Base-by-base conservation (phyloP, 2,888 invertebrate genomes). In the Tiphia femorata region DNA sequence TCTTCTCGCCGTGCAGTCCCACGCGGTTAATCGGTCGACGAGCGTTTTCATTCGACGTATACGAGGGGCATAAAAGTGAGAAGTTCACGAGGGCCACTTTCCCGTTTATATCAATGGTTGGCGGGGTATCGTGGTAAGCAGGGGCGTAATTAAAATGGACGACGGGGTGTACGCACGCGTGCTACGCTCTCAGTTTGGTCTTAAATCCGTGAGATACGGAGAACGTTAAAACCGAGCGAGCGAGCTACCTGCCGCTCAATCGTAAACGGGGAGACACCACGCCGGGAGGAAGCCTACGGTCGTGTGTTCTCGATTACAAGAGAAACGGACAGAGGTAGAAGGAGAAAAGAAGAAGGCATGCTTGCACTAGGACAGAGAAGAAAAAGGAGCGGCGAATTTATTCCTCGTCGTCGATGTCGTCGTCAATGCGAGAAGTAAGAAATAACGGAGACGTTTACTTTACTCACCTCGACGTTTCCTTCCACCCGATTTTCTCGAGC, bases 141-240 rank as follows among this genome's bases (percentile, higher is more conserved):
- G 51, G 27, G 23, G 20, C 33, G 51, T 52, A 51, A 56, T 38
- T 49, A 35, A 38, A 44, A 20, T 25, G 41, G 52, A 42, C 46
- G 21, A 23, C 37, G 21, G 21, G 27, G 33, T n/a, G 20, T 44
- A 46, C 35, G 47, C n/a, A n/a, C n/a, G n/a, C n/a, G n/a, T n/a
- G n/a, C n/a, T n/a, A n/a, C n/a, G n/a, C n/a, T n/a, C n/a, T n/a
- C 56, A 57, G 46, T 57, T 57, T 57, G 53, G 25, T 41, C 41
- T 44, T 49, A 58, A 58, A 41, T 44, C 49, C 41, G 49, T 58
- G 58, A 58, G 35, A 58, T 58, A 58, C 25, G 23, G 46, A 0
- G 29, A 48, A 58, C 53, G 49, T 58, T 58, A 58, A 54, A 52
- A 46, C 14, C 33, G 12, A 33, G 12, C 33, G 56, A 19, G 21